Percentiles rank a stretch among this genome's conserved stretches.
These are phyloP conservation scores for Oscheius sp. DNA, from an alignment of 1,140 invertebrate species.

Conservation along the genomic window DNA sequence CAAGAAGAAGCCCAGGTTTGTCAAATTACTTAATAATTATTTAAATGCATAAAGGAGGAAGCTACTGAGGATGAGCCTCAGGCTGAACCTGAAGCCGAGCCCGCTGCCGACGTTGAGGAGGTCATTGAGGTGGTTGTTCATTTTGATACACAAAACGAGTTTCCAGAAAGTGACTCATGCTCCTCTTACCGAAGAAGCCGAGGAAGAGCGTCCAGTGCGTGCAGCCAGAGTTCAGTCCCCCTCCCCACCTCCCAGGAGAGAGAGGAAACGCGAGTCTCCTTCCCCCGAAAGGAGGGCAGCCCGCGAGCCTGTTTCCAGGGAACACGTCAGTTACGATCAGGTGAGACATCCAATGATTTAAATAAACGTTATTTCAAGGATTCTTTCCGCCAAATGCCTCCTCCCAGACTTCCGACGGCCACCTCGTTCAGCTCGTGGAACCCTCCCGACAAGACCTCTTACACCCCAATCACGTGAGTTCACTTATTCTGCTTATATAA, in stretches of 20 bases:
- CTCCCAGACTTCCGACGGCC: constrained; percentile 49
- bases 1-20: constrained; percentile 25
- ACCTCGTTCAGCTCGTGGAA: constrained; percentile 56
- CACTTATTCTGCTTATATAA: not conserved
- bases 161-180: constrained; percentile 22
- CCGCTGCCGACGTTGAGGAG: constrained; percentile 36
- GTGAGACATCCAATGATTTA: constrained; percentile 22
- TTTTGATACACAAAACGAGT: constrained; percentile 13
- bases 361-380: constrained; percentile 21
- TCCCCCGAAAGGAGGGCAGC: constrained; percentile 34
- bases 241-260: constrained; percentile 47
- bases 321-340: constrained; percentile 57
- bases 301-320: constrained; percentile 41
- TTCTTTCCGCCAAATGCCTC: constrained; percentile 46
- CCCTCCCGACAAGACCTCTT: constrained; percentile 51
- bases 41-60: constrained; percentile 15
- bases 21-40: constrained; percentile 9
- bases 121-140: constrained; percentile 33
- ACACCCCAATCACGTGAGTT: constrained; percentile 47
- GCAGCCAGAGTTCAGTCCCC: constrained; percentile 45
- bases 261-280: constrained; percentile 35
- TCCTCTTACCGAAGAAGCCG: constrained; percentile 18
- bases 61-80: constrained; percentile 38
- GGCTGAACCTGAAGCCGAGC: constrained; percentile 37
- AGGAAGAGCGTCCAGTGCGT: constrained; percentile 15